Base-by-base conservation (phyloP, 2,888 invertebrate genomes). In the Ferrisia virgata region DNA sequence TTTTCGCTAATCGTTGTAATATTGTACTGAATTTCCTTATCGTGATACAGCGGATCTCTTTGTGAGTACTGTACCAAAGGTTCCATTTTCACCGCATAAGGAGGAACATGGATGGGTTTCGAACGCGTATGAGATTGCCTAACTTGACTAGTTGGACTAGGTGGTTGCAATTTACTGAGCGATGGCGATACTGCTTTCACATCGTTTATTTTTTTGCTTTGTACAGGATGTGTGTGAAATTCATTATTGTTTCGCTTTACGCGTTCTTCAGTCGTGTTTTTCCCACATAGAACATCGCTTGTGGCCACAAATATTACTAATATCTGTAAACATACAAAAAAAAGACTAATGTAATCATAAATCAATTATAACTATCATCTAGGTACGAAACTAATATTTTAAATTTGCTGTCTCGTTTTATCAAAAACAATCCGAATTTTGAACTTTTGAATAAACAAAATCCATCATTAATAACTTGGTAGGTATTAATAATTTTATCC, bases 41-140 rank as follows among this genome's bases (percentile, higher is more conserved):
- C 91, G 87, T 93, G 93, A 88, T 94, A 94, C 0, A 94, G 89
- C 6, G 94, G 94, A 89, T 94, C 94, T 87, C 93, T 91, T 88
- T 94, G 94, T 0, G 94, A 94, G 87, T 94, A 94, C 87, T 94
- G 94, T 25, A 93, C 92, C 80, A 94, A 91, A 9, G 94, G 94
- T 88, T 94, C 94, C 94, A 94, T 94, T 88, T 93, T 93, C 6
- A 94, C 94, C 1, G 94, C 94, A 87, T 94, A 94, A 0, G 94
- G 93, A 3, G 94, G 93, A 84, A 92, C 85, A 2, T 85, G 64
- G 6, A 69, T 25, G 22, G 69, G 85, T 53, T 84, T 85, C 3
- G 64, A 36, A 13, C 83, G 83, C 6, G 82, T 22, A 18, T 47
- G 58, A 22, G 47, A 15, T 11, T 25, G 64, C 33, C 72, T 39